phyloP scores from a whole-genome alignment of 2,113 vertebrate species.

The Hoplias malabaricus region DNA sequence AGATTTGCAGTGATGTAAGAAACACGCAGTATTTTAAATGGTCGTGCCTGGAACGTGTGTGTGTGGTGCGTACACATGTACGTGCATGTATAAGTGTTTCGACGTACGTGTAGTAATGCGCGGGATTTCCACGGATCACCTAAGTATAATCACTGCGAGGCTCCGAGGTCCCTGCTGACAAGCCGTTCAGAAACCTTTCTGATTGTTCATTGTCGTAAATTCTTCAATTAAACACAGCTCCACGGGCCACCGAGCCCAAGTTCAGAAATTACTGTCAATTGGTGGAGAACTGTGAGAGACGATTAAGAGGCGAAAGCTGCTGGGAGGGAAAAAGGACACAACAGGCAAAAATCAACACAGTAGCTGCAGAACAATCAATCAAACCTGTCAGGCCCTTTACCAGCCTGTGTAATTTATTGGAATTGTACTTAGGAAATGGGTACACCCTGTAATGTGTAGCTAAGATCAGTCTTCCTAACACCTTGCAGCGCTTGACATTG shows the following conservation, averaged over 20 bases:
- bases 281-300: slow-evolving; percentile 70
- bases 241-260: slow-evolving; percentile 73
- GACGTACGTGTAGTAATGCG: slow-evolving; percentile 10
- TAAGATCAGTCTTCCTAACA: slow-evolving; percentile 74
- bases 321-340: slow-evolving; percentile 70
- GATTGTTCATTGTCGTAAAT: slow-evolving; percentile 47
- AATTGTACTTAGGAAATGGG: slow-evolving; percentile 78
- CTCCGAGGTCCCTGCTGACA: slow-evolving; percentile 26
- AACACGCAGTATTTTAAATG: neutral
- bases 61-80: neutral
- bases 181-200: slow-evolving; percentile 33
- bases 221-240: slow-evolving; percentile 67
- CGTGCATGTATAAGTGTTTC: slow-evolving; percentile 7
- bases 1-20: neutral
- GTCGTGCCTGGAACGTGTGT: neutral
- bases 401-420: slow-evolving; percentile 75
- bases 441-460: slow-evolving; percentile 73
- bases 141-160: slow-evolving; percentile 25
- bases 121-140: slow-evolving; percentile 21
- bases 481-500: slow-evolving; percentile 67
- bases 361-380: slow-evolving; percentile 87
- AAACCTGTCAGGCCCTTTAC: slow-evolving; percentile 82
- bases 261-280: slow-evolving; percentile 81
- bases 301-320: slow-evolving; percentile 74
- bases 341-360: slow-evolving; percentile 81